phyloP scores from a whole-genome alignment of 1,140 invertebrate genomes.

The Latrodectus geometricus region DNA sequence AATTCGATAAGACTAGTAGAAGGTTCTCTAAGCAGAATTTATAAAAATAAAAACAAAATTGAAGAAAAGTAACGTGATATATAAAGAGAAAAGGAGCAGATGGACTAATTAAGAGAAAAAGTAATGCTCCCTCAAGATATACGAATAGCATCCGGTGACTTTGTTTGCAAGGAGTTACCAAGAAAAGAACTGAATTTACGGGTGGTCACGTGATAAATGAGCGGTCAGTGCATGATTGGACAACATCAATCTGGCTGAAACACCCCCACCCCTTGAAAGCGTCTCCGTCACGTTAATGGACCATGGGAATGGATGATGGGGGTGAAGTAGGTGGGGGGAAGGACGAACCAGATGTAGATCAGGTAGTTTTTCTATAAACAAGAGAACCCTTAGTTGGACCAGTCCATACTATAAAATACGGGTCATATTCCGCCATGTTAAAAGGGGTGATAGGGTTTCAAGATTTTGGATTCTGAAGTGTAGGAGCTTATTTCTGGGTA shows the following conservation, averaged over 20 bases:
- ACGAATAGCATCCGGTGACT: neutral
- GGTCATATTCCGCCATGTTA: neutral
- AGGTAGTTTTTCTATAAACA: conserved; percentile 55
- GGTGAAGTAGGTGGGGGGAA: neutral
- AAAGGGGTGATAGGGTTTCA: conserved; percentile 10
- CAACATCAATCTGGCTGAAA: conserved; percentile 54
- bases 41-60: too few species aligned
- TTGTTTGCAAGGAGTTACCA: neutral
- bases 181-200: conserved; percentile 43
- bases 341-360: conserved; percentile 5
- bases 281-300: conserved; percentile 57
- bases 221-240: conserved; percentile 44
- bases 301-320: conserved; percentile 59
- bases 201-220: conserved; percentile 56
- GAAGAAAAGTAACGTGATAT: too few species aligned
- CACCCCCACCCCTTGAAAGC: neutral
- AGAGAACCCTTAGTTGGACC: conserved; percentile 4
- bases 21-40: too few species aligned
- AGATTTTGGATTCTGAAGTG: neutral
- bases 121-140: neutral
- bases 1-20: too few species aligned
- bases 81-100: neutral
- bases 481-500: neutral
- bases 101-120: conserved; percentile 45
- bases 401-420: neutral